phyloP scores from a whole-genome alignment of 2,113 vertebrate genomes.

The Sinocyclocheilus rhinocerous region DNA sequence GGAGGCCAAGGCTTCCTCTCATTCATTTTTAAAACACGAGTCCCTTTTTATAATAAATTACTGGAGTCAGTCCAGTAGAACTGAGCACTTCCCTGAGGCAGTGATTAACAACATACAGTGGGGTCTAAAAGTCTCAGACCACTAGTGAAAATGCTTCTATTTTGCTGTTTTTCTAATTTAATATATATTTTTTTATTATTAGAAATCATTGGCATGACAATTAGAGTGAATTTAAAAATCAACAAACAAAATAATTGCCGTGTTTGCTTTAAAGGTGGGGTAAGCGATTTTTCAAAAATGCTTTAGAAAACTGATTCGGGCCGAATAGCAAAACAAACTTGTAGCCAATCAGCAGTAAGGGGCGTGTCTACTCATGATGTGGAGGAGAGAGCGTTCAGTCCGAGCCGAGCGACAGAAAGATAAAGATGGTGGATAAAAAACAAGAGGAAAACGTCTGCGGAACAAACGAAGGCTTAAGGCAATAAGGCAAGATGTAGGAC shows the following conservation, averaged over 20 bases:
- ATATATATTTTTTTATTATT: not conserved
- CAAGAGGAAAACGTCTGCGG: too few species aligned
- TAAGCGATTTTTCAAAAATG: too few species aligned
- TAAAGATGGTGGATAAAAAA: too few species aligned
- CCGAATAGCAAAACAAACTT: too few species aligned
- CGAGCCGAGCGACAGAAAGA: too few species aligned
- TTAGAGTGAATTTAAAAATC: not conserved
- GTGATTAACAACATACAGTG: not conserved
- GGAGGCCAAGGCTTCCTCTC: constrained; percentile 25
- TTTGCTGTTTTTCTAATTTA: not conserved
- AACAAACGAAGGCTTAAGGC: too few species aligned
- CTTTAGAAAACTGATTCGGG: too few species aligned
- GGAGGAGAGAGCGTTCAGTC: too few species aligned
- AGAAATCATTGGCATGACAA: not conserved
- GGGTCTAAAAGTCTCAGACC: not conserved
- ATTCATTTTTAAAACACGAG: constrained; percentile 37
- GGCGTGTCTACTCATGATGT: too few species aligned
- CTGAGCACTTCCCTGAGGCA: constrained; percentile 5
- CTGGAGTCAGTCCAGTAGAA: not conserved
- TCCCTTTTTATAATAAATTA: constrained; percentile 28
- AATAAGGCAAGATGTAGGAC: too few species aligned
- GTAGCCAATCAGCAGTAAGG: too few species aligned
- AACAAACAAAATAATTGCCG: not conserved
- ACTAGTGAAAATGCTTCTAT: not conserved
- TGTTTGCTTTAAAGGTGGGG: not conserved